These are phyloP conservation scores for Lasioglossum zephyrum DNA, from an alignment of 2,888 invertebrate genomes.

Conservation along the genomic window DNA sequence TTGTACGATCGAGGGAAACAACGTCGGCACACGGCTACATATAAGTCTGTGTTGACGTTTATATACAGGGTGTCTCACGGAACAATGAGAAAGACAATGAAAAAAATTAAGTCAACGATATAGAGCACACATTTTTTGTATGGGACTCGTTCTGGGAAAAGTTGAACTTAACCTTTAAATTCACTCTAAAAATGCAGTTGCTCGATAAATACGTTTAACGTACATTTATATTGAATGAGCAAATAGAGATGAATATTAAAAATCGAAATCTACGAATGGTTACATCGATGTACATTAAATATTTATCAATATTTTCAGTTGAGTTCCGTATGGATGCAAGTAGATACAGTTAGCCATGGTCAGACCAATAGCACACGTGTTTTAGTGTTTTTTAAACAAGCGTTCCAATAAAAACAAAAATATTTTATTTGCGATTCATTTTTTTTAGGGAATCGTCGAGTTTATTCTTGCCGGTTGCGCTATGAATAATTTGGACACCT, in stretches of 20 bases:
- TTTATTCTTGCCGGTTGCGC: neutral
- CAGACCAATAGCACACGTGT: neutral
- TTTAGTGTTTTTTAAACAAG: neutral
- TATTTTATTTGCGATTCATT: neutral
- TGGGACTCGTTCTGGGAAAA: neutral
- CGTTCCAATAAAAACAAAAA: neutral
- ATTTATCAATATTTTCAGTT: neutral
- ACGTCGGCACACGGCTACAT: neutral
- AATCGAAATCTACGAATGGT: neutral
- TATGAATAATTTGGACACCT: neutral
- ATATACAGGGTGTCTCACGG: neutral
- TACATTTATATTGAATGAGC: neutral
- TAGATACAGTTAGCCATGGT: neutral
- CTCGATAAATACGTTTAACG: neutral
- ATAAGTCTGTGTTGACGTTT: neutral
- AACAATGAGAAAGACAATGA: neutral
- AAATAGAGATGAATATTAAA: neutral
- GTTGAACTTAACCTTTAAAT: neutral
- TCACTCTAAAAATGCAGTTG: neutral
- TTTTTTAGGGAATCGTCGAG: neutral
- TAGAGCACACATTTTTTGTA: neutral
- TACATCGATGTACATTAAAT: neutral
- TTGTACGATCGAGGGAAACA: neutral
- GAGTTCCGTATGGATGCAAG: neutral
- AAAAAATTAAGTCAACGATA: neutral